A percentile compares a stretch with the other conserved stretches of the same genome.
These are phyloP conservation scores for Hyaena hyaena DNA, from an alignment of 2,113 vertebrate genomes.

Conservation along the genomic window DNA sequence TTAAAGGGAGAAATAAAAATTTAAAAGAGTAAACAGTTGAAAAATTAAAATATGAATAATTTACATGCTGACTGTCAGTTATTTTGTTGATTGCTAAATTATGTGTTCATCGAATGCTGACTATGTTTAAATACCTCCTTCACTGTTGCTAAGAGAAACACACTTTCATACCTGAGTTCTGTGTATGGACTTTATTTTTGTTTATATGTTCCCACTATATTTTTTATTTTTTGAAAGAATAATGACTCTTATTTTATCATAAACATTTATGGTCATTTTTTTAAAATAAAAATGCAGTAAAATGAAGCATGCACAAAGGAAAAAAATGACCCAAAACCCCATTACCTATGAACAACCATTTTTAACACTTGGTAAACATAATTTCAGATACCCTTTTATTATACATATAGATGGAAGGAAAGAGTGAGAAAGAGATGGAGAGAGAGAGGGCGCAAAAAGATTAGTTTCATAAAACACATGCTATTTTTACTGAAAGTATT, in stretches of 20 bases:
- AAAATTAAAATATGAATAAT: constrained; percentile 82
- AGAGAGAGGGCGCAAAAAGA: neutral
- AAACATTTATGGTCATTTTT: neutral
- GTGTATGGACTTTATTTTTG: constrained; percentile 45
- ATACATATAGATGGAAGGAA: neutral
- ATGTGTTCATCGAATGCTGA: constrained; percentile 66
- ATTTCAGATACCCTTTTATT: neutral
- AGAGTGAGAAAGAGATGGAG: neutral
- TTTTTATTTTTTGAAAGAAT: constrained; percentile 59
- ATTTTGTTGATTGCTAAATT: constrained; percentile 81
- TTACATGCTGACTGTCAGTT: constrained; percentile 72
- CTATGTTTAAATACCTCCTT: constrained; percentile 66
- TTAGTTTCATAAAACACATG: constrained; percentile 33
- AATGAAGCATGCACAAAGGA: neutral
- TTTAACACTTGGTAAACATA: neutral
- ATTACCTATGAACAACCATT: neutral
- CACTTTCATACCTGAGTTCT: constrained; percentile 57
- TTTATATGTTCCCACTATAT: constrained; percentile 47
- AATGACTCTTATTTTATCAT: constrained; percentile 49
- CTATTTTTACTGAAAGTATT: constrained; percentile 52
- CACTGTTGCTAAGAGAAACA: constrained; percentile 59
- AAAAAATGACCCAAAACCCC: neutral
- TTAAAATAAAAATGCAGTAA: constrained; percentile 46
- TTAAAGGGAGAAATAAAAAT: constrained; percentile 74
- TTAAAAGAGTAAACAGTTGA: constrained; percentile 75